Evolutionary conservation across 1,140 invertebrate species (phyloP).

Genomic region (Caenorhabditis inopinata): DNA sequence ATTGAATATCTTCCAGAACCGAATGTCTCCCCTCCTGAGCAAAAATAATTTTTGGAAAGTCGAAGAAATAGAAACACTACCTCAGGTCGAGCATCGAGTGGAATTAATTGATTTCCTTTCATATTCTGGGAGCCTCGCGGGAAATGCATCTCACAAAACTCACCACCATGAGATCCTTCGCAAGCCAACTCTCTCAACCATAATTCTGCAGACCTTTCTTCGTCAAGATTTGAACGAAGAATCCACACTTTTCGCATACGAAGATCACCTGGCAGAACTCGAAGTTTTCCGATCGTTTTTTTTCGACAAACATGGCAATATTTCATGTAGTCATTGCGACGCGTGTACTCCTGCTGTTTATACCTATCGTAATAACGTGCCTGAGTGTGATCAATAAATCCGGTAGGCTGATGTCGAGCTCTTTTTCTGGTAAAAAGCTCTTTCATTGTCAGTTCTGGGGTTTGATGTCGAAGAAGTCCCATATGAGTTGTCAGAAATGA

Average conservation of each 20-base stretch:
- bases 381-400: neutral
- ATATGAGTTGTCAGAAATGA: neutral
- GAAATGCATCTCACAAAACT: slow-evolving; percentile 27
- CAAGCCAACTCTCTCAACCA: slow-evolving; percentile 22
- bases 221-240: slow-evolving; percentile 30
- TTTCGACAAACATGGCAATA: slow-evolving; percentile 33
- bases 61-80: neutral
- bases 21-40: neutral
- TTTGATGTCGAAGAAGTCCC: neutral
- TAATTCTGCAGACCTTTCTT: slow-evolving; percentile 35
- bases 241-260: slow-evolving; percentile 30
- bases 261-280: slow-evolving; percentile 26
- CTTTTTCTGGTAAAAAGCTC: neutral
- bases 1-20: neutral
- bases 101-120: slow-evolving; percentile 15
- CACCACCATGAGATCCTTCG: slow-evolving; percentile 25
- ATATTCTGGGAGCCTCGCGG: neutral
- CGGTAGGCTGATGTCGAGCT: neutral
- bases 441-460: neutral
- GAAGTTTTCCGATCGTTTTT: slow-evolving; percentile 7
- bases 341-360: slow-evolving; percentile 26
- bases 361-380: slow-evolving; percentile 26
- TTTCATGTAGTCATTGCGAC: slow-evolving; percentile 27
- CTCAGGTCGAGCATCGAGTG: neutral
- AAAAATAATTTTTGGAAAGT: neutral